A percentile compares a stretch with the other conserved stretches of the same genome.
Evolutionary conservation across 2,113 vertebrate genomes (phyloP).

Genomic region (Toxotes jaculatrix): DNA sequence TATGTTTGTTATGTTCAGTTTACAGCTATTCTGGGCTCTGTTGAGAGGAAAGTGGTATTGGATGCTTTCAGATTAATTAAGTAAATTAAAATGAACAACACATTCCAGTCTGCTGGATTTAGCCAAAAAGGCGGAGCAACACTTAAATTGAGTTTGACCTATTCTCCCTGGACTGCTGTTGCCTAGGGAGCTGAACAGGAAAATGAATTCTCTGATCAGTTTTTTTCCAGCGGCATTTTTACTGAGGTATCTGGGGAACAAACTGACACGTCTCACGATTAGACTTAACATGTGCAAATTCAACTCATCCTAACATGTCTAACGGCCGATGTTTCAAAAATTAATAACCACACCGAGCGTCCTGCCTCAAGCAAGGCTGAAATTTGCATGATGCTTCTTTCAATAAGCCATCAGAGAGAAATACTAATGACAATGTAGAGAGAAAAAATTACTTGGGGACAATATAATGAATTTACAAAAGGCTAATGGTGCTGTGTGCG

Average conservation of each 20-base stretch:
- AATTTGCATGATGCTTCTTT: constrained; percentile 41
- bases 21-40: too few species aligned
- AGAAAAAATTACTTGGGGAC: neutral
- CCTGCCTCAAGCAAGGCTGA: constrained; percentile 36
- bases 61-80: too few species aligned
- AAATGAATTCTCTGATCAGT: constrained; percentile 1
- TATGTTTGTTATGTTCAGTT: too few species aligned
- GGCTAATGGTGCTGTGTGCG: neutral
- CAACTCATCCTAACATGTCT: constrained; percentile 7
- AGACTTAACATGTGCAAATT: constrained; percentile 26
- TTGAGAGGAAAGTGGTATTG: too few species aligned
- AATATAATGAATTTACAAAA: constrained; percentile 17
- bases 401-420: constrained; percentile 27
- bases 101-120: too few species aligned
- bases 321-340: constrained; percentile 25
- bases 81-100: too few species aligned
- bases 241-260: constrained; percentile 9
- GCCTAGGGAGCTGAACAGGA: neutral
- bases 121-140: neutral
- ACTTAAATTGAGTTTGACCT: neutral
- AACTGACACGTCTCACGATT: constrained; percentile 26
- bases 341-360: constrained; percentile 17
- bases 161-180: neutral
- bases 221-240: constrained; percentile 2
- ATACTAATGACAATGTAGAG: constrained; percentile 8